Evolutionary conservation across 2,797 vertebrate species (phyloP).

Genomic region (Phrynocephalus vlangalii): DNA sequence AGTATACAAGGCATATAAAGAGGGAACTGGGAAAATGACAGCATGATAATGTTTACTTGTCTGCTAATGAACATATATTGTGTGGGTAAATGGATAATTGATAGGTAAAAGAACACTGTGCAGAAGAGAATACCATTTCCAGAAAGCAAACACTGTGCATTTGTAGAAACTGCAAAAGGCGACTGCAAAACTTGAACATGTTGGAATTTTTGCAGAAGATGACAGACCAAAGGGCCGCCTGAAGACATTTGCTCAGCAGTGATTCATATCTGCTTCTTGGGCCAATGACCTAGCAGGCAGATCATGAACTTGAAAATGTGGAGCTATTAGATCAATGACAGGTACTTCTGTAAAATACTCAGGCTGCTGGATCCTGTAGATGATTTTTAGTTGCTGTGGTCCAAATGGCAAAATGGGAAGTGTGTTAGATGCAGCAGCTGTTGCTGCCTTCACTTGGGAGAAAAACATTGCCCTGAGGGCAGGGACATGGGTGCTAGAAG

Average conservation of each 20-base stretch:
- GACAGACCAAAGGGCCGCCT: constrained; percentile 14
- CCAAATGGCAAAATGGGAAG: not conserved
- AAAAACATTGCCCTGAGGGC: too few species aligned
- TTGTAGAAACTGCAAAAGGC: constrained; percentile 28
- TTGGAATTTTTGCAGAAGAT: constrained; percentile 26
- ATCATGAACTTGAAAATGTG: constrained; percentile 41
- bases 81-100: constrained; percentile 18
- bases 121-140: constrained; percentile 32
- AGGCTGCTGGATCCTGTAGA: not conserved
- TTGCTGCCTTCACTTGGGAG: too few species aligned
- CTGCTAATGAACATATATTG: constrained; percentile 15
- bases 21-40: constrained; percentile 37
- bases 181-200: accelerated
- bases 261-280: constrained; percentile 55
- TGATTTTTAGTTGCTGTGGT: not conserved
- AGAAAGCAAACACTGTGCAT: not conserved
- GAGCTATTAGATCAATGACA: constrained; percentile 26
- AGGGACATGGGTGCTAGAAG: too few species aligned
- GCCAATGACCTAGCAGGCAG: constrained; percentile 29
- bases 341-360: constrained; percentile 15
- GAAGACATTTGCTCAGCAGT: constrained; percentile 45
- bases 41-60: constrained; percentile 38
- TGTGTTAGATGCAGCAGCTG: not conserved
- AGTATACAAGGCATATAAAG: constrained; percentile 52
- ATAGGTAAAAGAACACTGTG: constrained; percentile 25